These are phyloP conservation scores for Bubo bubo DNA, from an alignment of 2,113 vertebrate genomes.

Conservation along the genomic window DNA sequence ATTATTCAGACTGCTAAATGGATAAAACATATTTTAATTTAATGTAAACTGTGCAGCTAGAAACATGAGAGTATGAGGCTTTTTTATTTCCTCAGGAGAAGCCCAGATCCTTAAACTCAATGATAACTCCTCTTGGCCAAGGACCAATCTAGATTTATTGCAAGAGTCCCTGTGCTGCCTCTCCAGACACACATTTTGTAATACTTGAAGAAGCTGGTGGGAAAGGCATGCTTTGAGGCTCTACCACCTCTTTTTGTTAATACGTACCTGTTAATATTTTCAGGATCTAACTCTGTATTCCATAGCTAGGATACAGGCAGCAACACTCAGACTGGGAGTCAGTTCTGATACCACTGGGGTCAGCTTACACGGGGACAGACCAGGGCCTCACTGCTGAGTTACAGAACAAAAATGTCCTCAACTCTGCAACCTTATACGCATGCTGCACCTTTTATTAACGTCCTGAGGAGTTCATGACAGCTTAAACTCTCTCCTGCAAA, in stretches of 20 bases:
- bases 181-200: conserved; percentile 42
- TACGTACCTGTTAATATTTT: not conserved
- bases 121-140: conserved; percentile 67
- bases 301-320: not conserved
- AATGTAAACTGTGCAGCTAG: conserved; percentile 68
- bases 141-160: conserved; percentile 64
- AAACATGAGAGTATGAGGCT: conserved; percentile 37
- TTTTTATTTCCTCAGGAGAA: conserved; percentile 62
- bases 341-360: not conserved
- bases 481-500: not conserved
- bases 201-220: conserved; percentile 9
- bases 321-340: no score
- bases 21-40: conserved; percentile 79
- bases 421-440: not conserved
- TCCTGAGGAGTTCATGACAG: not conserved
- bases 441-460: not conserved
- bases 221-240: not conserved
- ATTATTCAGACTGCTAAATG: conserved; percentile 77
- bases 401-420: not conserved
- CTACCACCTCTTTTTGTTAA: conserved; percentile 3
- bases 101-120: conserved; percentile 50
- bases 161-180: conserved; percentile 12
- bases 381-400: not conserved
- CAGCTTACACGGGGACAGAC: no score
- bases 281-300: not conserved